Evolutionary conservation across 2,113 vertebrate genomes (phyloP), one percentile per base, ranked within the genome.

Genomic region (Eolophus roseicapilla): DNA sequence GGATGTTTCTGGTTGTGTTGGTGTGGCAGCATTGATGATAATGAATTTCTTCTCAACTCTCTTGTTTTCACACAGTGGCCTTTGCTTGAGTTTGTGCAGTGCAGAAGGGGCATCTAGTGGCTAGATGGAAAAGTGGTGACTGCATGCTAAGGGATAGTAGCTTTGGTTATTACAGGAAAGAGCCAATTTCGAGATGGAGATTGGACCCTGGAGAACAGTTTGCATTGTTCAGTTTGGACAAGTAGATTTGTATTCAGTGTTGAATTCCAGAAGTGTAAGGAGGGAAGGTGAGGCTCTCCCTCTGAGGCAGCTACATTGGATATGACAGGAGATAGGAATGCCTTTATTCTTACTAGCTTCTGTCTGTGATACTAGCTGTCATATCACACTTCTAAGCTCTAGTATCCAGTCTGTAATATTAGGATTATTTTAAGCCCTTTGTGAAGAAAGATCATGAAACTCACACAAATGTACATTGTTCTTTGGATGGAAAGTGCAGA

Each of bases 101-200:
- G 88, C 86, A 50, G 75, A 92, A 68, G 69, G 80, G 96, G 84
- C 88, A 92, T 89, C 96, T 92, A 78, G 90, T 59, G 95, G 90
- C 59, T 75, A 19, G 39, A 14, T 17, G 44, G 46, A 19, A 28
- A 57, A 69, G 63, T 6, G 37, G 75, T 57, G 81, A 27, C 10
- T n/a, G 65, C 28, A 2, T 41, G n/a, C 6, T 16, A 7, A 8
- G 43, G 47, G 29, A 23, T 49, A 43, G 6, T 27, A 39, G 37
- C 27, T 47, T 35, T 16, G 17, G 4, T 18, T 21, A 19, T 57
- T 46, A 11, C 27, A 31, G 55, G 35, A 46, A 17, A 50, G 27
- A 64, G 59, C 53, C 19, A 17, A 7, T 67, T 62, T 49, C 1
- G 7, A 37, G 4, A 46, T 76, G 64, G 60, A 43, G 31, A 6